phyloP scores from a whole-genome alignment of 2,113 vertebrate species.

The Passer domesticus region DNA sequence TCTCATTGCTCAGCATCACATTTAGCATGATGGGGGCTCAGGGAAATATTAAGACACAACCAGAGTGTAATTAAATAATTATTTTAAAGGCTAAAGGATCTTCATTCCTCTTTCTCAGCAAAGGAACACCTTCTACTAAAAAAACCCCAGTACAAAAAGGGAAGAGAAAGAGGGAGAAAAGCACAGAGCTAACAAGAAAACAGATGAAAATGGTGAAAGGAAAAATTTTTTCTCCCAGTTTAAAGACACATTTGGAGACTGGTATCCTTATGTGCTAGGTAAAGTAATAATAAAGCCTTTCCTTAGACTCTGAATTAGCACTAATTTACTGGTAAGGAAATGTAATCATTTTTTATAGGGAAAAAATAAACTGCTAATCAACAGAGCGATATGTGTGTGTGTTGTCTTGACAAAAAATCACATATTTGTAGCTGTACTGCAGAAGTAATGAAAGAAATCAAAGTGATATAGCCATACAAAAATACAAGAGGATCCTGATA shows the following conservation, averaged over 20 bases:
- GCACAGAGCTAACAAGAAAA: background rate
- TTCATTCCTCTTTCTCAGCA: background rate
- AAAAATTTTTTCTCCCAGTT: background rate
- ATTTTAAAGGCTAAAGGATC: background rate
- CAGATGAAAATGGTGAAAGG: background rate
- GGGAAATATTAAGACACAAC: background rate
- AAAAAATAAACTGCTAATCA: background rate
- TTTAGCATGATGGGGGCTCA: background rate
- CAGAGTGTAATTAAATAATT: background rate
- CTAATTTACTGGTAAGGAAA: background rate
- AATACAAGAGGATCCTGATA: background rate
- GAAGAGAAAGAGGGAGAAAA: background rate
- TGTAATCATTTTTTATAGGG: background rate
- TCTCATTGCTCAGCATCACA: background rate
- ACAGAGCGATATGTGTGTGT: fast-evolving
- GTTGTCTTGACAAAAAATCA: background rate
- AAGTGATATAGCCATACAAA: background rate
- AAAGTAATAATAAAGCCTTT: background rate
- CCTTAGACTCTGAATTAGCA: background rate
- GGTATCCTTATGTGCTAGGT: background rate
- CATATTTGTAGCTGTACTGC: background rate
- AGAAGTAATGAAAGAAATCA: background rate
- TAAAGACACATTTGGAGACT: background rate
- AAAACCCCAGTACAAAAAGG: background rate
- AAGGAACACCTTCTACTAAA: background rate